Evolutionary conservation across 2,797 vertebrate species (phyloP).

Genomic region (Schizopygopsis malacanthus): DNA sequence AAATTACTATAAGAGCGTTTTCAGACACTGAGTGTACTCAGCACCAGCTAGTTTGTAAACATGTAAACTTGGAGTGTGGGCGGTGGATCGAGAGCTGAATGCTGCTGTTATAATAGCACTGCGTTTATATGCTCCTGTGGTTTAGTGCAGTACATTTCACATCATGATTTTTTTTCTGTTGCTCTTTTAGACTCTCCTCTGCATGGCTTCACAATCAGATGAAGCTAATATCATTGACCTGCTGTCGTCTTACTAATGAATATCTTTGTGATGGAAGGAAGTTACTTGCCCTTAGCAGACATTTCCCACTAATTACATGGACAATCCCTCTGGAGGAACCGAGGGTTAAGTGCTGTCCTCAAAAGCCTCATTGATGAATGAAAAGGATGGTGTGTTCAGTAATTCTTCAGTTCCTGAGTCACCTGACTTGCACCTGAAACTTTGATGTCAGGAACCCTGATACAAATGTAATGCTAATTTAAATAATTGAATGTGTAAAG

Average conservation of each 20-base stretch:
- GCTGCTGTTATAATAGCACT: constrained; percentile 29
- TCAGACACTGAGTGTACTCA: neutral
- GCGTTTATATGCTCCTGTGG: constrained; percentile 36
- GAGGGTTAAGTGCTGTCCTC: constrained; percentile 32
- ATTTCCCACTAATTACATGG: constrained; percentile 19
- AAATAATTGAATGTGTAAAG: neutral
- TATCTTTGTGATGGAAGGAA: constrained; percentile 26
- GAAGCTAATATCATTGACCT: constrained; percentile 40
- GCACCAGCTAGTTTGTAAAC: constrained; percentile 38
- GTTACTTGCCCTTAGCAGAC: neutral
- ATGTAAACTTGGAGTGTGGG: constrained; percentile 19
- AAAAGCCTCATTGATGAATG: constrained; percentile 22
- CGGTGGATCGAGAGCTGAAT: constrained; percentile 8
- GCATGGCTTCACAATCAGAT: constrained; percentile 21
- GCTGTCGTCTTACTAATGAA: constrained; percentile 51
- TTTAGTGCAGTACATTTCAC: constrained; percentile 33
- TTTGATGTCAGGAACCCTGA: neutral
- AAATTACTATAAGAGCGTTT: constrained; percentile 16
- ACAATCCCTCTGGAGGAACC: constrained; percentile 12
- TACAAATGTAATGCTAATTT: neutral
- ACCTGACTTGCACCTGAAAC: constrained; percentile 3
- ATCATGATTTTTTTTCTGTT: constrained; percentile 28
- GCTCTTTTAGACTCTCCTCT: constrained; percentile 4
- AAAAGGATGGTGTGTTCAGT: constrained; percentile 18
- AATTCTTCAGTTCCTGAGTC: neutral